phyloP scores from a whole-genome alignment of 2,113 vertebrate species.

The Puntigrus tetrazona region DNA sequence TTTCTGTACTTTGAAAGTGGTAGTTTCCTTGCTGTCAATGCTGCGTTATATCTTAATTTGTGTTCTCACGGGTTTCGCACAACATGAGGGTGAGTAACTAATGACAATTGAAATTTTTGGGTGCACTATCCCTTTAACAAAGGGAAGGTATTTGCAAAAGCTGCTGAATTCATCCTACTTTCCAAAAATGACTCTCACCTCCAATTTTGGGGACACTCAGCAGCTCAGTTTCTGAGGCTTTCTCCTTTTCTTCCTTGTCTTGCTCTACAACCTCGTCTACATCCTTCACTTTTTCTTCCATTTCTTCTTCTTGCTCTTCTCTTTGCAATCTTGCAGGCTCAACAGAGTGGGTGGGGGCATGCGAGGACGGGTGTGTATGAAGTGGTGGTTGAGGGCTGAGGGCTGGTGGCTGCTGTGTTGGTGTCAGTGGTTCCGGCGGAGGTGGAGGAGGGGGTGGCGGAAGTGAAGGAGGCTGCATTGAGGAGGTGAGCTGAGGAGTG shows the following conservation, averaged over 20 bases:
- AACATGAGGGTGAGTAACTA: too few species aligned
- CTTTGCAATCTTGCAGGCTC: conserved; percentile 68
- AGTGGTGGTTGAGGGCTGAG: conserved; percentile 69
- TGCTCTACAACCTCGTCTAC: conserved; percentile 8
- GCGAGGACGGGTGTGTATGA: conserved; percentile 61
- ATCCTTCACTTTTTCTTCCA: conserved; percentile 24
- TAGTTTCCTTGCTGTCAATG: too few species aligned
- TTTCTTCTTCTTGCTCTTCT: conserved; percentile 59
- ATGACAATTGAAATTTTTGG: too few species aligned
- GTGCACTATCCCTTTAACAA: background rate
- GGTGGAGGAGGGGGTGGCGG: conserved; percentile 63
- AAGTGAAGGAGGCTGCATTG: conserved; percentile 60
- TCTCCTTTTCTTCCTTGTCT: conserved; percentile 54
- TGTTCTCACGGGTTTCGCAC: too few species aligned
- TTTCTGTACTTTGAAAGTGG: too few species aligned
- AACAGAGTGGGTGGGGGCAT: conserved; percentile 61
- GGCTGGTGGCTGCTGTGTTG: conserved; percentile 64
- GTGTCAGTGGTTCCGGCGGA: conserved; percentile 57
- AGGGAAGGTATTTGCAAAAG: background rate
- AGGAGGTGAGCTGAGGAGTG: conserved; percentile 78
- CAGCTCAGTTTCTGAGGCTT: conserved; percentile 64
- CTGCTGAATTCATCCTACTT: background rate
- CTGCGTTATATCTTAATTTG: too few species aligned
- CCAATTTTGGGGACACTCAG: conserved; percentile 66
- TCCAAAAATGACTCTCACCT: conserved; percentile 58